Evolutionary conservation across 2,888 invertebrate genomes (phyloP).

Genomic region (Chelonus formosanus): DNA sequence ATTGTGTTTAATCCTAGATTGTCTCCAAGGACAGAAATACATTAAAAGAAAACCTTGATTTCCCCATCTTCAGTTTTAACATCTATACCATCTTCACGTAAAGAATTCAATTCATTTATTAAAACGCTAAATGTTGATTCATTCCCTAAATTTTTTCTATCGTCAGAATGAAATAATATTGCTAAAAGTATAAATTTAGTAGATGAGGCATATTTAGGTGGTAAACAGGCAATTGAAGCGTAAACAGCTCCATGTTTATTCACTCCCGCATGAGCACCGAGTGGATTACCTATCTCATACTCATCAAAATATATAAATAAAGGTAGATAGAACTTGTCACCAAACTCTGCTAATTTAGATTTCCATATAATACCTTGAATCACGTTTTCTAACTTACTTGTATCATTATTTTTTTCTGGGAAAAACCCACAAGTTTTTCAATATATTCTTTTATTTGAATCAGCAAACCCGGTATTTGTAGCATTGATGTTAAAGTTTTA

Average conservation of each 20-base stretch:
- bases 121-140: constrained; percentile 14
- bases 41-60: constrained; percentile 27
- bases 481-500: constrained; percentile 22
- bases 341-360: constrained; percentile 16
- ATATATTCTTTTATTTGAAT: constrained; percentile 28
- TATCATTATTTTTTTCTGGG: constrained; percentile 20
- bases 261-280: constrained; percentile 20
- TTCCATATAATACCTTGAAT: constrained; percentile 18
- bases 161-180: constrained; percentile 11
- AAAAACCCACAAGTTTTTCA: constrained; percentile 22
- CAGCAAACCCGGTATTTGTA: constrained; percentile 27
- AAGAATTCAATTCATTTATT: constrained; percentile 16
- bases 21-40: constrained; percentile 33
- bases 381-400: constrained; percentile 14
- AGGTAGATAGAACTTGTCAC: constrained; percentile 15
- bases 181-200: constrained; percentile 18
- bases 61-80: background rate
- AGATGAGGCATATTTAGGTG: constrained; percentile 20
- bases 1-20: constrained; percentile 33
- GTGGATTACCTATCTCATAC: constrained; percentile 21
- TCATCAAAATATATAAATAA: constrained; percentile 18
- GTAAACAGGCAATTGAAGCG: constrained; percentile 20
- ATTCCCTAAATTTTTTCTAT: constrained; percentile 16
- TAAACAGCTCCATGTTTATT: constrained; percentile 21
- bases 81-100: background rate